Conservation (phyloP, 2,888 invertebrate species). For the Gari tellinella region DNA sequence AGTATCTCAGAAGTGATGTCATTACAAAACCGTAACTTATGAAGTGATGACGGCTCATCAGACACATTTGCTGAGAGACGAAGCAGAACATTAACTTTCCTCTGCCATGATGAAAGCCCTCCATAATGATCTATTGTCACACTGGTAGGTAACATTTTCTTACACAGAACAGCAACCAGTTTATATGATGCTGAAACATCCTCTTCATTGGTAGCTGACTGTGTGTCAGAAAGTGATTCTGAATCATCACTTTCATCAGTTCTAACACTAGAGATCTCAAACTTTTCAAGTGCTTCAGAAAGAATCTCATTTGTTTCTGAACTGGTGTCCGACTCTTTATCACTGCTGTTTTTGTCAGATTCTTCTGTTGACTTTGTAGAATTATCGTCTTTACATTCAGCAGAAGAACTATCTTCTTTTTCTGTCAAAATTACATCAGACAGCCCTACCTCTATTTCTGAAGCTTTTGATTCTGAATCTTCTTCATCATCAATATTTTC, state of each 20-base stretch:
- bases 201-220: not conserved
- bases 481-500: no score
- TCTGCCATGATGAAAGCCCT: constrained; percentile 11
- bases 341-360: no score
- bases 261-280: not conserved
- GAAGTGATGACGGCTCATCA: constrained; percentile 1
- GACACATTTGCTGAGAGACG: constrained; percentile 20
- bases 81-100: constrained; percentile 5
- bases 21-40: constrained; percentile 18
- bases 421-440: no score
- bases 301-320: no score
- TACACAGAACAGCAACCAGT: constrained; percentile 20
- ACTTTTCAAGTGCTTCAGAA: not conserved
- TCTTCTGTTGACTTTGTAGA: no score
- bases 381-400: no score
- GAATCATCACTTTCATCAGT: not conserved
- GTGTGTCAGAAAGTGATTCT: not conserved
- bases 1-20: constrained; percentile 17
- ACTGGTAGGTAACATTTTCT: constrained; percentile 29
- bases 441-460: no score
- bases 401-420: no score
- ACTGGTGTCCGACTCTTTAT: no score
- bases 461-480: no score
- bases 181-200: not conserved
- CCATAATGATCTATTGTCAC: not conserved